A percentile compares a stretch with the other conserved stretches of the same genome.
These are phyloP conservation scores for Pteronotus mesoamericanus DNA, from an alignment of 2,797 vertebrate genomes.

Conservation along the genomic window DNA sequence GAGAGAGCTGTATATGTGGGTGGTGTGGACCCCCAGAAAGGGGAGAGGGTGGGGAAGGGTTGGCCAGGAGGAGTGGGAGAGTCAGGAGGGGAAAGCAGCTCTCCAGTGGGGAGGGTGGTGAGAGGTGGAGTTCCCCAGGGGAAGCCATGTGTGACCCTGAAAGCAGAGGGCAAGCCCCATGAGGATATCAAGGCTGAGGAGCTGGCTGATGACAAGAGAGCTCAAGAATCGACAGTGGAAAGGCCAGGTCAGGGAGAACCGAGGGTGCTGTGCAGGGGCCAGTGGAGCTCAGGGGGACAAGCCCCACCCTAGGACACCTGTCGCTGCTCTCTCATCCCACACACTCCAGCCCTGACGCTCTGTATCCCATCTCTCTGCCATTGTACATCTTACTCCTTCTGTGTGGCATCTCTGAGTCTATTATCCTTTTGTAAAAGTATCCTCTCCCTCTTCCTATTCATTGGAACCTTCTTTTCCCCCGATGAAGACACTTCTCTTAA, in stretches of 20 bases:
- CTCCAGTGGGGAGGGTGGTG: not conserved
- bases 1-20: not conserved
- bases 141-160: rapidly evolving
- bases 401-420: not conserved
- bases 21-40: not conserved
- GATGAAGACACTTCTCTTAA: not conserved
- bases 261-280: not conserved
- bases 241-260: not conserved
- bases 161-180: not conserved
- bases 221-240: not conserved
- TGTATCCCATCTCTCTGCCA: not conserved
- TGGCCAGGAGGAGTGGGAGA: not conserved
- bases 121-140: not conserved
- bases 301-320: not conserved
- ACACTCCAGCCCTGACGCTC: not conserved
- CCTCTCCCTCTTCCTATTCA: not conserved
- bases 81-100: not conserved
- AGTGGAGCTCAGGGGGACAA: rapidly evolving
- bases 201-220: not conserved
- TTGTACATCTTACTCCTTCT: not conserved
- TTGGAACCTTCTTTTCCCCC: not conserved
- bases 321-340: not conserved
- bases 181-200: too few relatives aligned
- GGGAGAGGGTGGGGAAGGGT: not conserved
- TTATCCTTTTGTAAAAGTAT: not conserved